Evolutionary conservation across 2,888 invertebrate genomes (phyloP), one percentile per base, ranked within the genome.

Genomic region (Flabesymbios commensalis): DNA sequence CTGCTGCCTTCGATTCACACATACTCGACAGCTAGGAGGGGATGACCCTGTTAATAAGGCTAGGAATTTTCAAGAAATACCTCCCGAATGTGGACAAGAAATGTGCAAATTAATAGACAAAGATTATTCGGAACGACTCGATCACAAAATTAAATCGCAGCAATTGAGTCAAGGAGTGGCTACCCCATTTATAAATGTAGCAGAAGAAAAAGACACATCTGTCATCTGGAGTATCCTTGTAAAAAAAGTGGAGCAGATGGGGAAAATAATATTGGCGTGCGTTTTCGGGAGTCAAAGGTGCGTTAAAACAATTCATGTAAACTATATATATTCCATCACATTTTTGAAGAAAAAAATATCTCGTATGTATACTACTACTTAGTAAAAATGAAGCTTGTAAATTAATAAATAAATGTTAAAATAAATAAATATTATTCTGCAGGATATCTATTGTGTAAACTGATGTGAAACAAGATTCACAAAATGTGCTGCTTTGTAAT

Each of bases 281-380:
- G 75, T 75, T 14, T 78, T 77, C 74, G 77, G 77, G 17, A 78
- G 78, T 70, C 76, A 76, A 57, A 76, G 77, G 78, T 77, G 63
- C 43, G 51, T 45, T 7, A 10, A 7, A 45, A 17, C 10, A 36
- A 36, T 36, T 36, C 10, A 36, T 36, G n/a, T 14, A 10, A 10
- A 14, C n/a, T 14, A 36, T 36, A 36, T 36, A 36, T 14, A 14
- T 36, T 36, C 39, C 39, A 14, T 36, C 39, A 14, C 10, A 36
- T 36, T 36, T 36, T 36, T 36, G n/a, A 36, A n/a, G 10, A n/a
- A 36, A 10, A n/a, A n/a, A n/a, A n/a, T n/a, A n/a, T n/a, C n/a
- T n/a, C n/a, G n/a, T n/a, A n/a, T n/a, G n/a, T n/a, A n/a, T n/a
- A n/a, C n/a, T n/a, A n/a, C n/a, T n/a, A n/a, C n/a, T n/a, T n/a